A percentile compares a stretch with the other conserved stretches of the same genome.
Conservation (phyloP, 92 coral and sea anemone species). For the Porites cylindrica region DNA sequence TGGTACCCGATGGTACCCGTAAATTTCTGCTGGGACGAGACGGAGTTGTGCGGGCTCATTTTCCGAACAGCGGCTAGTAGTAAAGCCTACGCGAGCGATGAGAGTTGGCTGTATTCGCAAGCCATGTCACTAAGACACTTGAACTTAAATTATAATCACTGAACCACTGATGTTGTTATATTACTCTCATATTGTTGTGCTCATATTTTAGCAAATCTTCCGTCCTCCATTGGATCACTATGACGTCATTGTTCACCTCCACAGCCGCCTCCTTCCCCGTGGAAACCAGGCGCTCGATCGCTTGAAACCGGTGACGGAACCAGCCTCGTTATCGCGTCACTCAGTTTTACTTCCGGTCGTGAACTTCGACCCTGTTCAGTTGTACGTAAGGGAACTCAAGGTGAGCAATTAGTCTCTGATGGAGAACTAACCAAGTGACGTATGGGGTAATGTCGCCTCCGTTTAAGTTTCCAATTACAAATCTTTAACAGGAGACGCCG, state of each 20-base stretch:
- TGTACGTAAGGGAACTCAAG: constrained; percentile 83
- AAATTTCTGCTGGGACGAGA: no score
- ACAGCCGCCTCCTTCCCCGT: constrained; percentile 75
- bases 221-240: constrained; percentile 93
- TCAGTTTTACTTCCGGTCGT: constrained; percentile 79
- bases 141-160: no score
- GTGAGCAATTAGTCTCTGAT: constrained; percentile 36
- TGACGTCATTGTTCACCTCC: constrained; percentile 90
- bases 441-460: no score
- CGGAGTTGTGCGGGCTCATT: no score
- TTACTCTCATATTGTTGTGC: neutral
- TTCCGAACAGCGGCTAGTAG: no score
- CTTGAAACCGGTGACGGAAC: constrained; percentile 41
- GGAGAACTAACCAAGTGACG: neutral
- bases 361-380: constrained; percentile 88
- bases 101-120: no score
- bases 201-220: constrained; percentile 81
- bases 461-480: no score
- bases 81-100: no score
- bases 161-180: neutral
- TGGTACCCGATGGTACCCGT: neutral
- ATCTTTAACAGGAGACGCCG: no score
- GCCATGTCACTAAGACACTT: no score
- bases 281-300: constrained; percentile 79
- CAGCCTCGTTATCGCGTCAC: constrained; percentile 37